phyloP scores from a whole-genome alignment of 30 jellyfish, hydroid and myxozoan genomes.

The Turritopsis dohrnii region DNA sequence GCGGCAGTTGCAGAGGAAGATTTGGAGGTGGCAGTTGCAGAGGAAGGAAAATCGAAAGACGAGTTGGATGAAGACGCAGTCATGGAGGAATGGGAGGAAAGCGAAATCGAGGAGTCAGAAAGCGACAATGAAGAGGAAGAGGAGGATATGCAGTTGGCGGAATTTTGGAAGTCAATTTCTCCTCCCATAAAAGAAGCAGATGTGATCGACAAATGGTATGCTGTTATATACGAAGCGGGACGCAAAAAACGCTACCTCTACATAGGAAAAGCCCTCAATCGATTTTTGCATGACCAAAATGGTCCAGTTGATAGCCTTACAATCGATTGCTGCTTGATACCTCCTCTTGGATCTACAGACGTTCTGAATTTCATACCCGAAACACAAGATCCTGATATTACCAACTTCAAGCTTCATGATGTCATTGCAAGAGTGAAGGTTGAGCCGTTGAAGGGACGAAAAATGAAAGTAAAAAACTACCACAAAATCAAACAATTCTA shows the following conservation, averaged over 20 bases:
- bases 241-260: background rate
- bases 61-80: too few relatives aligned
- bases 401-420: background rate
- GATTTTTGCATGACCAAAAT: too few relatives aligned
- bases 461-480: background rate
- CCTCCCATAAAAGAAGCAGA: background rate
- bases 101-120: background rate
- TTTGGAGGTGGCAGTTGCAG: too few relatives aligned
- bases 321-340: background rate
- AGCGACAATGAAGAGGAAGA: background rate
- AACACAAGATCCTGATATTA: background rate
- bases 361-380: background rate
- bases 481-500: background rate
- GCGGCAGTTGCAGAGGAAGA: too few relatives aligned
- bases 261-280: background rate
- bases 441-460: constrained; percentile 3
- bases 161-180: background rate
- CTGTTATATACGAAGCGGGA: constrained; percentile 1
- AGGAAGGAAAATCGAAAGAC: too few relatives aligned
- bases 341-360: constrained; percentile 2
- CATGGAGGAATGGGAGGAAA: constrained; percentile 1
- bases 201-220: too few relatives aligned
- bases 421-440: background rate
- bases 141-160: background rate
- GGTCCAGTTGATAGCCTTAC: too few relatives aligned